Evolutionary conservation across 1,140 invertebrate species (phyloP).

Genomic region (Choristoneura fumiferana): DNA sequence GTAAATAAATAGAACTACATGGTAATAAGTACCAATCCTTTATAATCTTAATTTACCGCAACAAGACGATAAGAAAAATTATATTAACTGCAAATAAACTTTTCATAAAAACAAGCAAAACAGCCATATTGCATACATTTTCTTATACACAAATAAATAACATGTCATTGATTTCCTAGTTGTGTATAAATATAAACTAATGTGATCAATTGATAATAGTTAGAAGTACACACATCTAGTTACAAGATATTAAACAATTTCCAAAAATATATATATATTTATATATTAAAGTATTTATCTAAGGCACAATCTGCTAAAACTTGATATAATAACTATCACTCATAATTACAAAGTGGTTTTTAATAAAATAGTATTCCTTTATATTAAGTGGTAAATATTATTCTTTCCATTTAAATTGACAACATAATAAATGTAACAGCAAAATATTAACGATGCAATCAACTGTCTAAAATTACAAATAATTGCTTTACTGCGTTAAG

Average conservation of each 20-base stretch:
- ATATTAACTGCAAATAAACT: conserved; percentile 69
- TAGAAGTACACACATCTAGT: conserved; percentile 61
- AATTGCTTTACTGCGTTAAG: conserved; percentile 63
- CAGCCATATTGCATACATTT: conserved; percentile 68
- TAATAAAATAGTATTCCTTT: conserved; percentile 43
- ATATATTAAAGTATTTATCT: conserved; percentile 56
- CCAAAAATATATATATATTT: conserved; percentile 42
- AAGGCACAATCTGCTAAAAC: conserved; percentile 73
- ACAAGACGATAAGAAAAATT: conserved; percentile 48
- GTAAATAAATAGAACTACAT: conserved; percentile 75
- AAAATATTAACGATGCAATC: conserved; percentile 69
- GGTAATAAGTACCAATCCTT: conserved; percentile 71
- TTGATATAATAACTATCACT: conserved; percentile 70
- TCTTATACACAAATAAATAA: conserved; percentile 60
- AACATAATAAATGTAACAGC: conserved; percentile 68
- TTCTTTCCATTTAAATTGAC: conserved; percentile 48
- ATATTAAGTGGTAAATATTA: conserved; percentile 59
- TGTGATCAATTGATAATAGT: conserved; percentile 55
- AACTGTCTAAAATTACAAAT: conserved; percentile 51
- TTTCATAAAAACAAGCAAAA: conserved; percentile 70
- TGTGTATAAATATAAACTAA: conserved; percentile 55
- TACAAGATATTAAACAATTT: conserved; percentile 46
- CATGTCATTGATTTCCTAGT: conserved; percentile 45
- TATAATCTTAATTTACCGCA: conserved; percentile 55
- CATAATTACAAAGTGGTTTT: conserved; percentile 48